Evolutionary conservation across 92 coral and sea anemone genomes (phyloP).

Genomic region (Bergia sp.): DNA sequence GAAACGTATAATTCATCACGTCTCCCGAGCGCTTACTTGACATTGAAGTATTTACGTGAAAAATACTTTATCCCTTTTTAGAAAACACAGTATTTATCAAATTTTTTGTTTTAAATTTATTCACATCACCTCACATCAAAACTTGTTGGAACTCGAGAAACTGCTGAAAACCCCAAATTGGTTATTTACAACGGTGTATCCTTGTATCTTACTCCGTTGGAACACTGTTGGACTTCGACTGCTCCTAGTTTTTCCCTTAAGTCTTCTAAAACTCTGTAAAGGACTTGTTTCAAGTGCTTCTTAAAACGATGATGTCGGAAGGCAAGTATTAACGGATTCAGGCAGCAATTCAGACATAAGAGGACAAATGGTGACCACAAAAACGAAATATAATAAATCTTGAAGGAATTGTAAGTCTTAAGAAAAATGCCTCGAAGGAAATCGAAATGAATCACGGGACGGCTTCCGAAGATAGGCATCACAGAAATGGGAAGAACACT

Average conservation of each 20-base stretch:
- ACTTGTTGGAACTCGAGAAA: no score
- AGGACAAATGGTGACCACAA: background rate
- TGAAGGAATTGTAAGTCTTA: background rate
- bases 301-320: constrained; percentile 4
- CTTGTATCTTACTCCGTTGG: background rate
- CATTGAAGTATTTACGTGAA: no score
- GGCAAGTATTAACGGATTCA: background rate
- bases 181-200: background rate
- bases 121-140: no score
- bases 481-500: background rate
- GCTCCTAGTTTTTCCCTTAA: background rate
- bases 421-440: background rate
- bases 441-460: background rate
- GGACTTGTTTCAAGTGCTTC: background rate
- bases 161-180: no score
- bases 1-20: no score
- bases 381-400: background rate
- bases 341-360: background rate
- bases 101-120: no score
- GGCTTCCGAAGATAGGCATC: background rate
- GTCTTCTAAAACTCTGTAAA: background rate
- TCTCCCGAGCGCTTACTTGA: no score
- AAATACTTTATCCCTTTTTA: no score
- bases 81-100: no score
- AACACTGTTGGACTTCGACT: background rate